Percentiles rank a stretch among this genome's conserved stretches.
These are phyloP conservation scores for Steinernema carpocapsae DNA, from an alignment of 2,888 invertebrate genomes.

Conservation along the genomic window DNA sequence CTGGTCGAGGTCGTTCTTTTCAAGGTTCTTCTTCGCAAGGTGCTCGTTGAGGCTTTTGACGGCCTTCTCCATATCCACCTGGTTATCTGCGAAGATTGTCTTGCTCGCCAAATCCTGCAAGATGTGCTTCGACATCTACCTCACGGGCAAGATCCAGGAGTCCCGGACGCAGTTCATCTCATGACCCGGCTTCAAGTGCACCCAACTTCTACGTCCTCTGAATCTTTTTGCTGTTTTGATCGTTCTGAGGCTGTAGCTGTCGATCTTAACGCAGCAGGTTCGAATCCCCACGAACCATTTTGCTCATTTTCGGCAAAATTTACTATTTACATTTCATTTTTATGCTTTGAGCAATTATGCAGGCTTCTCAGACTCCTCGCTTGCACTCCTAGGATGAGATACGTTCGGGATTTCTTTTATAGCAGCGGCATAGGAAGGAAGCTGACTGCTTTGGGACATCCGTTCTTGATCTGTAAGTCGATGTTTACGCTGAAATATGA, in stretches of 20 bases:
- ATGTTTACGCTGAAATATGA: background rate
- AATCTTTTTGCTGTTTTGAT: no score
- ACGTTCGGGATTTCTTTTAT: background rate
- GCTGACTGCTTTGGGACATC: background rate
- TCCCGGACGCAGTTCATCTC: background rate
- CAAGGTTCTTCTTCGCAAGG: background rate
- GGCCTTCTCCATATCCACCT: slow-evolving; percentile 40
- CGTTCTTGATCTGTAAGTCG: background rate
- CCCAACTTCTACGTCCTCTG: no score
- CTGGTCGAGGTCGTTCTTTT: background rate
- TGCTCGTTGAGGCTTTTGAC: background rate
- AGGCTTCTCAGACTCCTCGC: no score
- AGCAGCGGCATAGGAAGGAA: background rate
- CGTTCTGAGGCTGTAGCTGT: no score
- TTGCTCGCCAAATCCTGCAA: slow-evolving; percentile 96
- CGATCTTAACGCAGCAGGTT: no score
- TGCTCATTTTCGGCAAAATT: no score
- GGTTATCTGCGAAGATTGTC: slow-evolving; percentile 84
- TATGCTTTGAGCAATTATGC: no score
- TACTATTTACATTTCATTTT: no score
- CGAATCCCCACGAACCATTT: no score
- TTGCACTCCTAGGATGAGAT: no score
- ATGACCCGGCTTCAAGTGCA: slow-evolving; percentile 5
- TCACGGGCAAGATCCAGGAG: background rate
- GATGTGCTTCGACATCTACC: no score